Evolutionary conservation across 2,113 vertebrate species (phyloP).

Genomic region (Psilopsiagon aurifrons): DNA sequence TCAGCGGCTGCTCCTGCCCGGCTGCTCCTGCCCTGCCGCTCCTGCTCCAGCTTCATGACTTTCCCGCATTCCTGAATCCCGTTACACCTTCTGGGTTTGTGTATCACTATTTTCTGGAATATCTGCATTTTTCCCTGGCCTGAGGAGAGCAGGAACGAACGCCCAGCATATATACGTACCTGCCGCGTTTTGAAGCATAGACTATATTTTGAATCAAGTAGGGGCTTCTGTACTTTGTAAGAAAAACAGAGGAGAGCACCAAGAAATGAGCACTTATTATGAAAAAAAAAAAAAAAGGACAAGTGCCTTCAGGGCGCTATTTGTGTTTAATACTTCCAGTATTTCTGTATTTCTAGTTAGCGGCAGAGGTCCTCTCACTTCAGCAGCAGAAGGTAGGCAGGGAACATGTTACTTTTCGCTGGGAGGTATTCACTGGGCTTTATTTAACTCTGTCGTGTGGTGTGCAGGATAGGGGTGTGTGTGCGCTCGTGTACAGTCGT

Average conservation of each 20-base stretch:
- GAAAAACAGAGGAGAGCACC: background rate
- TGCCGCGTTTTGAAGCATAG: background rate
- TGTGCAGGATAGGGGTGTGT: background rate
- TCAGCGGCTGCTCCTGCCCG: background rate
- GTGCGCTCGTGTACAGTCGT: background rate
- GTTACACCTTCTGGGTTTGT: background rate
- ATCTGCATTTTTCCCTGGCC: background rate
- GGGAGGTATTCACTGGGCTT: background rate
- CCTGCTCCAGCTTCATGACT: background rate
- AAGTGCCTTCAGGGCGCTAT: background rate
- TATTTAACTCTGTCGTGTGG: background rate
- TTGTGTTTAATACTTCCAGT: background rate
- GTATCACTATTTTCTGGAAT: accelerated
- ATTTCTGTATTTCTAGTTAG: background rate
- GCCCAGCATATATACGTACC: accelerated
- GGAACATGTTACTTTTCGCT: background rate
- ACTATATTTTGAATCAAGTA: background rate
- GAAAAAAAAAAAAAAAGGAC: background rate
- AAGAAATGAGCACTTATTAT: background rate
- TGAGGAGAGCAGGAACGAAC: background rate
- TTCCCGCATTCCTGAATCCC: background rate
- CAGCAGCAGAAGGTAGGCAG: background rate
- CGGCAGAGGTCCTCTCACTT: background rate
- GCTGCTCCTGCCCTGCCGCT: background rate
- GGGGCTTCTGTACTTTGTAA: background rate